Evolutionary conservation across 2,888 invertebrate species (phyloP).

Genomic region (Lamproptera curius): DNA sequence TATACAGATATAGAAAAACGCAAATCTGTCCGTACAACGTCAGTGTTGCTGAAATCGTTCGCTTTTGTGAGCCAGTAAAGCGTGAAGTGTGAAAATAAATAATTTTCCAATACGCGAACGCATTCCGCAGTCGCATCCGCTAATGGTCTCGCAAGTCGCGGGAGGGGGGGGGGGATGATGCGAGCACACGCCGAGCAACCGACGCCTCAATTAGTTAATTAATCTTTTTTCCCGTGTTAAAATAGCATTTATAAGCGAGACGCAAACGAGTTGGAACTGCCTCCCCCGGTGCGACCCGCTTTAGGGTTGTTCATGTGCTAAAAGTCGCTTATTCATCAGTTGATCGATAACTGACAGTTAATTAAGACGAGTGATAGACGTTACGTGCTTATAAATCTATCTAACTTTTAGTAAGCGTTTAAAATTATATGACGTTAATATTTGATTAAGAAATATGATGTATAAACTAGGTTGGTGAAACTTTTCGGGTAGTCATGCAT

Average conservation of each 20-base stretch:
- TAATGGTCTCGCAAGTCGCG: slow-evolving; percentile 20
- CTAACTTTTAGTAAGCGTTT: too few species aligned
- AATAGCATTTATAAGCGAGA: slow-evolving; percentile 74
- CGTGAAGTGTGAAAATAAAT: slow-evolving; percentile 21
- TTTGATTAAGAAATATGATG: too few species aligned
- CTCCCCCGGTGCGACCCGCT: slow-evolving; percentile 42
- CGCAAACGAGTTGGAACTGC: slow-evolving; percentile 66
- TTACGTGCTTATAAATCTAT: not conserved
- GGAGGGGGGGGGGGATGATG: slow-evolving; percentile 9
- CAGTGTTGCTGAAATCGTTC: slow-evolving; percentile 20
- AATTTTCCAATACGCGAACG: slow-evolving; percentile 22
- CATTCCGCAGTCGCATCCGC: slow-evolving; percentile 16
- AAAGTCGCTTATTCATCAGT: slow-evolving; percentile 11
- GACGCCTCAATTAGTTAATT: slow-evolving; percentile 76
- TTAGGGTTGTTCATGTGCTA: slow-evolving; percentile 47
- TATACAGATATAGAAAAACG: not conserved
- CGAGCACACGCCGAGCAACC: slow-evolving; percentile 32
- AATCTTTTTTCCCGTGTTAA: slow-evolving; percentile 77
- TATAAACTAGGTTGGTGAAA: too few species aligned
- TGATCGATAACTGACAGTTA: slow-evolving; percentile 9
- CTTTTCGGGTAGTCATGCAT: too few species aligned
- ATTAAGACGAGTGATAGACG: slow-evolving; percentile 6
- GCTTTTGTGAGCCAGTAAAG: slow-evolving; percentile 18
- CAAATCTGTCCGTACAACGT: slow-evolving; percentile 11
- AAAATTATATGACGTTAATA: too few species aligned